Evolutionary conservation across 2,113 vertebrate genomes (phyloP).

Genomic region (Cyprinodon tularosa): DNA sequence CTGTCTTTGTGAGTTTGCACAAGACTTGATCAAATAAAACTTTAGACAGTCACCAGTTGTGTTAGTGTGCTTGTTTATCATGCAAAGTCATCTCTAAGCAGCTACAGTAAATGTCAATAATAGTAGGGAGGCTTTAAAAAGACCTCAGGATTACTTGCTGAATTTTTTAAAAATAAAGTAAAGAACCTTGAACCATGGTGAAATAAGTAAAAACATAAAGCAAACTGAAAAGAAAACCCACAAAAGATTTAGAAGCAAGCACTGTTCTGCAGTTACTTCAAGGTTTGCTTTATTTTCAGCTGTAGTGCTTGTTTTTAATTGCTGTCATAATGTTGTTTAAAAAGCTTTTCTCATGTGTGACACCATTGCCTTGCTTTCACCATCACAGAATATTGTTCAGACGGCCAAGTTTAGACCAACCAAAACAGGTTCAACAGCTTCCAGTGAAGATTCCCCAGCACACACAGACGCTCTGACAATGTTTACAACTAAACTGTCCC

Average conservation of each 20-base stretch:
- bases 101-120: slow-evolving; percentile 19
- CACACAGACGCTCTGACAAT: too few relatives aligned
- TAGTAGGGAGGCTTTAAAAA: background rate
- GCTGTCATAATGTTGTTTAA: background rate
- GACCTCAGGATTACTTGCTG: background rate
- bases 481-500: too few relatives aligned
- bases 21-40: slow-evolving; percentile 30
- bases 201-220: background rate
- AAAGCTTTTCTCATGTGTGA: background rate
- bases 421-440: background rate
- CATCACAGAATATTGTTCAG: background rate
- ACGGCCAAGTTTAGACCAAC: background rate
- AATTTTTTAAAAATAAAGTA: background rate
- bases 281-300: background rate
- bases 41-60: background rate
- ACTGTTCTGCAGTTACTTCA: background rate
- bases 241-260: background rate
- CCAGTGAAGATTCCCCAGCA: background rate
- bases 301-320: background rate
- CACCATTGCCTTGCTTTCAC: too few relatives aligned
- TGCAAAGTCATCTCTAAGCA: background rate
- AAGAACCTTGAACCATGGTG: background rate
- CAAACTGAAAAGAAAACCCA: too few relatives aligned
- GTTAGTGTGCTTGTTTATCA: slow-evolving; percentile 34
- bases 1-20: background rate